Evolutionary conservation across 1,140 invertebrate genomes (phyloP), one percentile per base, ranked within the genome.

Genomic region (Sinella curviseta): DNA sequence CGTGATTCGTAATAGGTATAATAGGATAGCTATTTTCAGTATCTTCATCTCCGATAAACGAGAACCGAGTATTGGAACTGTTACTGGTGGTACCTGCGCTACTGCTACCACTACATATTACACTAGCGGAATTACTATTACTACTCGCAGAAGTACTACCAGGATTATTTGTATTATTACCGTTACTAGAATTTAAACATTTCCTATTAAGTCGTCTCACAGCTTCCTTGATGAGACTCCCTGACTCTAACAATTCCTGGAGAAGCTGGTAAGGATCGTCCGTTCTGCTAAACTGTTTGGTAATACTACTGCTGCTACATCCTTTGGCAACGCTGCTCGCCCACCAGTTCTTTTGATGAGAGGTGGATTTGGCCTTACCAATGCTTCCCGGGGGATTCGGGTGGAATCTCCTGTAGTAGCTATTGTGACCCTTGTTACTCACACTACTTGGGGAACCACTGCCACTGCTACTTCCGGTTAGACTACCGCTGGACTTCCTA

Each of bases 181-280:
- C 81, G 34, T 67, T 82, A 81, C 55, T 77, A 70, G 48, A 60
- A 26, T 77, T 65, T 39, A 60, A 34, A 65, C 78, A 75, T 75
- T 75, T 75, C 36, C 74, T 75, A 24, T 77, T 77, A 28, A 93
- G 85, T 83, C 92, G 88, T 77, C 91, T 88, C 1, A 92, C 92
- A 3, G 92, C 92, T 85, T 92, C 92, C 83, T 91, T 92, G 48
- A 93, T 92, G n/a, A 92, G 87, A 78, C 89, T 90, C 57, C 91
- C 91, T 78, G 91, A 89, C 54, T 90, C 87, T 24, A 93, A 85
- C 26, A 92, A 84, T 77, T 89, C 90, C 82, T 92, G 91, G 30
- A 92, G 86, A 74, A 92, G 85, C 85, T 91, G 90, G 85, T 92
- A 92, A 0, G 91, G 91, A 84, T 92, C 90, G 39, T 92, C 89